Conservation (phyloP, 2,888 invertebrate species). For the Agrochola macilenta region DNA sequence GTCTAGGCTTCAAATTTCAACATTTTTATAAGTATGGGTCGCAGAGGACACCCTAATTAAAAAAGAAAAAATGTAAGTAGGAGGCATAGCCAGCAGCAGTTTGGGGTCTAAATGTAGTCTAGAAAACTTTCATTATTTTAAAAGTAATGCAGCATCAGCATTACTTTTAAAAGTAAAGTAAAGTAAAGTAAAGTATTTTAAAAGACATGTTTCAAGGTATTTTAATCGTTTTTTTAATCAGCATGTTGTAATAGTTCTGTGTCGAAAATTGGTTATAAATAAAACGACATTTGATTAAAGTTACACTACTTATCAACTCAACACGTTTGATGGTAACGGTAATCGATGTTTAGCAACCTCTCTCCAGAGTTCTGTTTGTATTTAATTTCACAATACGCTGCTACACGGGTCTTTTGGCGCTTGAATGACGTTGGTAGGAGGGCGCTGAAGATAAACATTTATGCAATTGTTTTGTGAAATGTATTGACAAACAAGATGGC, state of each 20-base stretch:
- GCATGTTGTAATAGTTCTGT: not conserved
- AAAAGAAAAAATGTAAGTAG: not conserved
- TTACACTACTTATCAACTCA: not conserved
- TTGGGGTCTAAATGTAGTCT: not conserved
- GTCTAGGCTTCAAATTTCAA: not conserved
- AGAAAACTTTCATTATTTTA: not conserved
- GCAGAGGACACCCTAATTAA: not conserved
- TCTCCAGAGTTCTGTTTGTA: not conserved
- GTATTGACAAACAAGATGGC: not conserved
- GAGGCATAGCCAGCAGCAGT: not conserved
- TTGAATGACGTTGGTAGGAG: not conserved
- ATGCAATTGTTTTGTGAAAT: not conserved
- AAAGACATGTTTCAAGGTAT: not conserved
- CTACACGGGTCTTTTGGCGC: not conserved
- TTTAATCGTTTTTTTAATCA: not conserved
- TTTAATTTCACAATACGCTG: not conserved
- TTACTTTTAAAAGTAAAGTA: too few species aligned
- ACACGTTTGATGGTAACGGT: not conserved
- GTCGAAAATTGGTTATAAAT: not conserved
- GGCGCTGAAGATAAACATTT: not conserved
- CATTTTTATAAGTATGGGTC: not conserved
- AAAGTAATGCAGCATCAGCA: too few species aligned
- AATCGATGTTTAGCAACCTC: not conserved
- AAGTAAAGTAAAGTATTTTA: constrained; percentile 3
- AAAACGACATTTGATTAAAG: not conserved